Evolutionary conservation across 1,140 invertebrate genomes (phyloP), one percentile per base, ranked within the genome.

Genomic region (Drosophila santomea): DNA sequence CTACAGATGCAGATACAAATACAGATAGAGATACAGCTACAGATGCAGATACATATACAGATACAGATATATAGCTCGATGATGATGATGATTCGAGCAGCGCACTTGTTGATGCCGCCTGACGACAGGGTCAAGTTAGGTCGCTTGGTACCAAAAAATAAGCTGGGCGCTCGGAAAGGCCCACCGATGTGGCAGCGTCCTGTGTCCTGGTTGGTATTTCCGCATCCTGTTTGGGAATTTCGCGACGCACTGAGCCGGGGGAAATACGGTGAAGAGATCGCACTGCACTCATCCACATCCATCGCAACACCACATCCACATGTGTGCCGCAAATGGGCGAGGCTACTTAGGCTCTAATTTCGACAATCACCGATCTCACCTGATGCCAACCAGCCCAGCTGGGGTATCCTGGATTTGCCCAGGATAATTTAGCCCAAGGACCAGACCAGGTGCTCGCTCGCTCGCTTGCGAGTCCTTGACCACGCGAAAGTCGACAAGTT

Each of bases 311-410:
- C 17, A 17, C 17, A 17, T 67, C 64, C 64, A 67, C 64, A 67
- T 36, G 45, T 67, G 63, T 55, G 20, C 35, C 38, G 51, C 64
- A 39, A 25, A 56, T 56, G 35, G 58, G 43, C 51, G 64, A 71
- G 68, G n/a, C 68, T 71, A 71, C 68, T 71, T 71, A 71, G 68
- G 51, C 51, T 71, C 64, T 71, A 71, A 71, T 71, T 71, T 71
- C 43, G 36, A 50, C 51, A 69, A 41, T 50, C 45, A 5, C 12
- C 23, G 3, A 28, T 47, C 62, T 47, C 62, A 71, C 68, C 68
- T 71, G 67, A 71, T 71, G 64, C 41, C 43, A 48, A 41, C 41
- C 43, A 48, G 36, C 64, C 11, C 67, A 69, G 67, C 63, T 68
- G 64, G 64, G 48, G 17, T 17, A 1, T 43, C 52, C 39, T 71